Base-by-base conservation (phyloP, 2,888 invertebrate species). In the Chrysodeixis includens region DNA sequence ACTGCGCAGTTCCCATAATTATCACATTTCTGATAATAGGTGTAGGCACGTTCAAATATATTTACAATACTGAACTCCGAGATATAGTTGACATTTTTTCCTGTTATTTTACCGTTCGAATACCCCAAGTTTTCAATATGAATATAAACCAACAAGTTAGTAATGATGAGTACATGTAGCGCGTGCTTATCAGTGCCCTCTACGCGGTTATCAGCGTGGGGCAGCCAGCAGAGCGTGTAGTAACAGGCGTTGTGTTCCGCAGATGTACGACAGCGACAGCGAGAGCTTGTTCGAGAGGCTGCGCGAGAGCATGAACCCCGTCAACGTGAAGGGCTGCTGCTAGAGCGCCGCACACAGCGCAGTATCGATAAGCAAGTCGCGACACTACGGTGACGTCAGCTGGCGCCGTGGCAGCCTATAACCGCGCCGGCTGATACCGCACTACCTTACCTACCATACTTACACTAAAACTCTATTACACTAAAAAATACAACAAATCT, bases 261-360 rank as follows among this genome's bases (percentile, higher is more conserved):
- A 82, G 85, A 82, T 72, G 71, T 88, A 84, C 62, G 92, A 92
- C 71, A 90, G 78, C 12, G 92, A 92, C 58, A 80, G 69, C 54
- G 92, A 92, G 68, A 86, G 82, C 32, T 68, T 92, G 20, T 92
- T 89, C 83, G 91, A 90, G 69, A 85, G 83, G 69, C 75, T 89
- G 16, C 86, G 81, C 5, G 87, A 88, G 52, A 83, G 67, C 66
- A 75, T 75, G 61, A 88, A 79, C 78, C 78, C 87, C 32, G 87
- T 89, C 77, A 87, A 91, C 82, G 90, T 76, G 26, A 32, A 66
- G 30, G 62, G 73, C 0, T 74, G 59, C 0, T 76, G 73, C 76
- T 71, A 76, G 66, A 26, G 62, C 44, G 40, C 66, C 56, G 56
- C 56, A 49, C 65, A 56, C 30, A 10, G 8, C 54, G 30, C 55